Conservation (phyloP, 2,113 vertebrate genomes). For the Clinocottus analis region DNA sequence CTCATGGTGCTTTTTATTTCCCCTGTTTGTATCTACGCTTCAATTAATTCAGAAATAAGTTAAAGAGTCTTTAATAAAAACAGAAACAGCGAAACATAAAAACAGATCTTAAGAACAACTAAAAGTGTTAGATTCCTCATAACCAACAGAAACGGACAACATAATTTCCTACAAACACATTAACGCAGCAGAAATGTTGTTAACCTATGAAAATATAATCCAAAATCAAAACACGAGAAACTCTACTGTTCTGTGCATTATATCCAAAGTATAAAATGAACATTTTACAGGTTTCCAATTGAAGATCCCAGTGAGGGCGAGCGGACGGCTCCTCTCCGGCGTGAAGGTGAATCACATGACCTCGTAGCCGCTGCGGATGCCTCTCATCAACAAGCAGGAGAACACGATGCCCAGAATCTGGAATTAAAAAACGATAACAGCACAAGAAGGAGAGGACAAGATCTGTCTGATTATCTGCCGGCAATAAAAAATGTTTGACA, state of each 20-base stretch:
- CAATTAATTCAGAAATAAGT: constrained; percentile 28
- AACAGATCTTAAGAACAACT: constrained; percentile 10
- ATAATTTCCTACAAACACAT: constrained; percentile 12
- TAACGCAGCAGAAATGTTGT: constrained; percentile 1
- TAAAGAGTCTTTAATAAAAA: constrained; percentile 71
- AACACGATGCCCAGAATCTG: constrained; percentile 90
- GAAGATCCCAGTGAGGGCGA: constrained; percentile 7
- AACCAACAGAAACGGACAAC: constrained; percentile 30
- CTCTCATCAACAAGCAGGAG: constrained; percentile 90
- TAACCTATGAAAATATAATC: constrained; percentile 44
- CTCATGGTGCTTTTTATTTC: neutral
- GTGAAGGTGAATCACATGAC: constrained; percentile 87
- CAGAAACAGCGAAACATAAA: constrained; percentile 19
- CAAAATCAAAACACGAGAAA: constrained; percentile 13
- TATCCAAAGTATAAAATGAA: constrained; percentile 24
- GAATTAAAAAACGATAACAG: constrained; percentile 12
- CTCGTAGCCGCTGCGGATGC: constrained; percentile 92
- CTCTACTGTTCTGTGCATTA: constrained; percentile 48
- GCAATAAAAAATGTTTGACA: neutral
- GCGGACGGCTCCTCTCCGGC: neutral
- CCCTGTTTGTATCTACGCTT: constrained; percentile 3
- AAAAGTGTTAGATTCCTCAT: neutral
- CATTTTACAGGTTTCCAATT: constrained; percentile 23
- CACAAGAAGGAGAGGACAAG: neutral
- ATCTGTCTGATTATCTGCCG: neutral